Base-by-base conservation (phyloP, 2,888 invertebrate genomes). In the Orthosia gothica region DNA sequence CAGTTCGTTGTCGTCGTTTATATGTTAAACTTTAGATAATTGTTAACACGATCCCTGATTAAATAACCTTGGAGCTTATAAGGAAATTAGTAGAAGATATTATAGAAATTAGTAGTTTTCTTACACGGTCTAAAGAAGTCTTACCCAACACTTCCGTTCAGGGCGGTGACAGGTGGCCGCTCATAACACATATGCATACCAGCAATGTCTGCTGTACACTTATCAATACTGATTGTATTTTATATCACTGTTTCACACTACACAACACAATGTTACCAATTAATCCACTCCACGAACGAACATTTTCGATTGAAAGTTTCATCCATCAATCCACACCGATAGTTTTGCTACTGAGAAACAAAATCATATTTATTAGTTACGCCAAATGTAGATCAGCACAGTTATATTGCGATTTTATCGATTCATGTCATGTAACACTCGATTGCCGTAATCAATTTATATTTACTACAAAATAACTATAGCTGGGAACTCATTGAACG, bases 181-280 rank as follows among this genome's bases (percentile, higher is more conserved):
- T 96, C 96, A 95, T 95, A 96, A 91, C 96, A 96, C 95, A 96
- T 92, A 94, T 96, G 96, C 96, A 96, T 96, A 91, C 93, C 95
- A 94, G 93, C 93, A 88, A 90, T 88, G 90, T 87, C 92, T 87
- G 88, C 90, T 81, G 88, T 83, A 88, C 91, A 89, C 89, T 93
- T 92, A 88, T 91, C 87, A 81, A 88, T 89, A 88, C 90, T 91
- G 87, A 87, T 86, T 85, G 84, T 82, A 81, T 55, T 77, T 76
- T 68, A 79, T 69, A 70, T 68, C 79, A 82, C 81, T 82, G 84
- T 71, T 84, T 79, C 59, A 87, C 82, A 80, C 73, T 72, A 80
- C 75, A 83, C 84, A 83, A 84, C 76, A 74, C 71, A 76, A 82
- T 73, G 74, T 80, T 85, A 82, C 66, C 75, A 83, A 80, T 95